Base-by-base conservation (phyloP, 2,888 invertebrate species). In the Ferrisia virgata region DNA sequence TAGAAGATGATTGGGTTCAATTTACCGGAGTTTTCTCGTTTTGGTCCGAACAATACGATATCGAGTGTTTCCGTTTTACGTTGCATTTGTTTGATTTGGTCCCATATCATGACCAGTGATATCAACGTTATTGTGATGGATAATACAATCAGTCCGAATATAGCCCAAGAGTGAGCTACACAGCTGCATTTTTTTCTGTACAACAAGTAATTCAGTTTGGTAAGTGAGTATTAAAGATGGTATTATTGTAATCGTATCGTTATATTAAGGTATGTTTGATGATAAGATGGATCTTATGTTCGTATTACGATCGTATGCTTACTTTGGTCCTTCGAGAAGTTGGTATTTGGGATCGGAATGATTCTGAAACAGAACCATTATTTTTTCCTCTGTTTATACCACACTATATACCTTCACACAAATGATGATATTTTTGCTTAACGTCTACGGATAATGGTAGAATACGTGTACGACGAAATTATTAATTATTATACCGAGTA, bases 1-100 rank as follows among this genome's bases (percentile, higher is more conserved):
- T 33, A 13, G 2, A 36, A 18, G n/a, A 31, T 80, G n/a, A n/a
- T n/a, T n/a, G n/a, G n/a, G n/a, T n/a, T n/a, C n/a, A n/a, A 39
- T 18, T 18, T 22, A 84, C 84, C 84, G 28, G 84, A 84, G 58
- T 39, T 76, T 40, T 82, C 84, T 11, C 79, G 79, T 79, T 84
- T 79, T 0, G 86, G 86, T 36, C 86, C 86, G 79, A 85, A 85
- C 84, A 86, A 85, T 15, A 86, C 84, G 82, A 86, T 86, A 58
- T 86, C 86, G 72, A 86, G 58, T n/a, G 85, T 85, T 82, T 84
- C 84, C 4, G 79, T 69, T 58, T 84, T 79, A 25, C 58, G 84
- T 40, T 84, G 79, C 79, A 69, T 79, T 58, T 79, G 84, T 64
- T 84, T 58, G 58, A 84, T 84, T 40, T 84, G 84, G 69, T 79